Conservation (phyloP, 2,888 invertebrate genomes). For the Unio delphinus region DNA sequence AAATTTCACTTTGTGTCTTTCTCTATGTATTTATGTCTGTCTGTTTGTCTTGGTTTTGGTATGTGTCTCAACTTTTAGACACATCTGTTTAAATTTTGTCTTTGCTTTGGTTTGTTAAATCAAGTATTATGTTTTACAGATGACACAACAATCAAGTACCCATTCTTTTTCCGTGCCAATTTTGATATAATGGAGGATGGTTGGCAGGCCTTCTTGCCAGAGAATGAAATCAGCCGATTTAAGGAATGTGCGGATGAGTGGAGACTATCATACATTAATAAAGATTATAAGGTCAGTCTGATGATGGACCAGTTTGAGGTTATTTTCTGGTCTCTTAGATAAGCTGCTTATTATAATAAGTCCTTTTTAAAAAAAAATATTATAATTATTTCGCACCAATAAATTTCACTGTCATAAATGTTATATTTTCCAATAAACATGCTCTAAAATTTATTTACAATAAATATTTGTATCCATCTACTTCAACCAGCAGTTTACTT, state of each 20-base stretch:
- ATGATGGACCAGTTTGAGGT: not conserved
- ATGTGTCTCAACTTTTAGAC: not conserved
- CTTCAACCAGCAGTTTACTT: too few relatives aligned
- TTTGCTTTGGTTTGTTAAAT: not conserved
- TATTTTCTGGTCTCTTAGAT: not conserved
- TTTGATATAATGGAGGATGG: too few relatives aligned
- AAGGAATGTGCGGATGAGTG: too few relatives aligned
- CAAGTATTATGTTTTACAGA: conserved; percentile 69
- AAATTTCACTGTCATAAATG: not conserved
- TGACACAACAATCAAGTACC: conserved; percentile 85
- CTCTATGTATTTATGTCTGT: not conserved
- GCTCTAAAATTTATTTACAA: too few relatives aligned
- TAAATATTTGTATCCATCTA: too few relatives aligned
- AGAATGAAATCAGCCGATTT: too few relatives aligned
- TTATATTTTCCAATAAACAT: not conserved
- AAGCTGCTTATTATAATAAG: not conserved
- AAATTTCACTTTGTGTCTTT: too few relatives aligned
- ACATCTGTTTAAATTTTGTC: too few relatives aligned
- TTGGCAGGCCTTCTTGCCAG: too few relatives aligned
- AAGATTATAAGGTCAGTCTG: conserved; percentile 80
- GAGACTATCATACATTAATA: conserved; percentile 92
- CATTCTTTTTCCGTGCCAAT: conserved; percentile 96
- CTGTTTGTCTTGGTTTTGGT: not conserved
- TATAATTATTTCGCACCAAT: too few relatives aligned
- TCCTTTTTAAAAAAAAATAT: too few relatives aligned